phyloP scores from a whole-genome alignment of 2,113 vertebrate genomes.

The Bucco capensis region DNA sequence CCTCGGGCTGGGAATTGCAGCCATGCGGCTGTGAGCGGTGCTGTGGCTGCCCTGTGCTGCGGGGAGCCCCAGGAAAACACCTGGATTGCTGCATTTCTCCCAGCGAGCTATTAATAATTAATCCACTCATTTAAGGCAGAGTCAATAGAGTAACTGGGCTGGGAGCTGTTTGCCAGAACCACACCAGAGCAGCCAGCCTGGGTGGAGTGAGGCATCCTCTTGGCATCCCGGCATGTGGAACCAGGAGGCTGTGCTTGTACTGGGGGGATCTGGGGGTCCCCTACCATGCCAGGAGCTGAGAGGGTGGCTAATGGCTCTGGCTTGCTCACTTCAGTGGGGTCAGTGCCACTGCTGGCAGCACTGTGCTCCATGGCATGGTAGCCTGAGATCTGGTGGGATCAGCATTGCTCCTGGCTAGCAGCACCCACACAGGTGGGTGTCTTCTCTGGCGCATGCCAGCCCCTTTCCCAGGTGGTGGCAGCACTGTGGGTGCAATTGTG shows the following conservation, averaged over 20 bases:
- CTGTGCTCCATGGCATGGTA: accelerated
- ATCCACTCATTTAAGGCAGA: conserved; percentile 17
- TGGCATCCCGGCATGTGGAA: background rate
- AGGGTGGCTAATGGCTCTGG: background rate
- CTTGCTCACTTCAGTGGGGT: accelerated
- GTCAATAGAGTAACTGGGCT: conserved; percentile 26
- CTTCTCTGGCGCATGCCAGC: accelerated
- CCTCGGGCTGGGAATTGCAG: background rate
- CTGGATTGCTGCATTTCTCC: background rate
- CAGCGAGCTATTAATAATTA: conserved; percentile 48
- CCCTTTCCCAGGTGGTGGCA: background rate
- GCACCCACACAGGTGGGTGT: background rate
- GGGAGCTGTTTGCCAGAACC: background rate
- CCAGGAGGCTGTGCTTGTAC: background rate
- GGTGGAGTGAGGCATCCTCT: background rate
- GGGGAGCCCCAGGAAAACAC: background rate
- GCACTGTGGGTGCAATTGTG: accelerated
- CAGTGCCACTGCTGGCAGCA: background rate
- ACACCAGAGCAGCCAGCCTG: background rate
- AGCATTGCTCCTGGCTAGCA: background rate
- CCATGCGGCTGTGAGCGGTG: accelerated
- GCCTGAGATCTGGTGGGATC: accelerated
- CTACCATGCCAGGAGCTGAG: accelerated
- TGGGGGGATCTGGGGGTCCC: background rate
- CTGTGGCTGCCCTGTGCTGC: accelerated